These are phyloP conservation scores for Cyanoderma ruficeps DNA, from an alignment of 2,113 vertebrate species.

Conservation along the genomic window DNA sequence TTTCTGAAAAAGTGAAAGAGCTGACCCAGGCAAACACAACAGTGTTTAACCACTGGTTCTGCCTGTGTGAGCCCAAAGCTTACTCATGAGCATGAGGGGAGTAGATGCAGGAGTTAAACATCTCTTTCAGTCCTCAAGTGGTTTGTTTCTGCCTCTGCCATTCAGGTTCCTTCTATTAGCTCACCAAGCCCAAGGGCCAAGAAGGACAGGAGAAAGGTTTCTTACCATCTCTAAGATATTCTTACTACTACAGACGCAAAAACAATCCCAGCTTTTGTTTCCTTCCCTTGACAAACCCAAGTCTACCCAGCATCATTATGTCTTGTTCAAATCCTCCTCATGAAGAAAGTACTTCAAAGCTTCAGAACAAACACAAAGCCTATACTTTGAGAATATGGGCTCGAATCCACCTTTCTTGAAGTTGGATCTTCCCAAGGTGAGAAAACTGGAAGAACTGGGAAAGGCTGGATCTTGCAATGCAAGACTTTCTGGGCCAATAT, in stretches of 20 bases:
- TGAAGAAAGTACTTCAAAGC: background rate
- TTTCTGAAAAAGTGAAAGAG: background rate
- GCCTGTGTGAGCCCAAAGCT: background rate
- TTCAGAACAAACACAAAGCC: background rate
- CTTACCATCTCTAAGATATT: background rate
- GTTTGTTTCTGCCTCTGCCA: background rate
- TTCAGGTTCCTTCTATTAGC: background rate
- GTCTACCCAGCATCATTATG: background rate
- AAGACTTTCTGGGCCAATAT: background rate
- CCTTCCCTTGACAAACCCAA: background rate
- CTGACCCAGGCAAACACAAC: background rate
- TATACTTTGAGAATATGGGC: background rate
- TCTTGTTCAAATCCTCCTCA: background rate
- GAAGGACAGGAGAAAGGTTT: background rate
- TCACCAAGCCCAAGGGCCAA: background rate
- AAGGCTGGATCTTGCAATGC: background rate
- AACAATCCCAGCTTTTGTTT: background rate
- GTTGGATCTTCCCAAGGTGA: background rate
- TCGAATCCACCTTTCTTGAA: background rate
- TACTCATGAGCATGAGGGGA: background rate
- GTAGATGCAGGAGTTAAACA: background rate
- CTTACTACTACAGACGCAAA: background rate
- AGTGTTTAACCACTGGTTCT: background rate
- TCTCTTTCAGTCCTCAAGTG: background rate
- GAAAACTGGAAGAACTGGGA: background rate